Evolutionary conservation across 2,888 invertebrate species (phyloP).

Genomic region (Andrena bucephala): DNA sequence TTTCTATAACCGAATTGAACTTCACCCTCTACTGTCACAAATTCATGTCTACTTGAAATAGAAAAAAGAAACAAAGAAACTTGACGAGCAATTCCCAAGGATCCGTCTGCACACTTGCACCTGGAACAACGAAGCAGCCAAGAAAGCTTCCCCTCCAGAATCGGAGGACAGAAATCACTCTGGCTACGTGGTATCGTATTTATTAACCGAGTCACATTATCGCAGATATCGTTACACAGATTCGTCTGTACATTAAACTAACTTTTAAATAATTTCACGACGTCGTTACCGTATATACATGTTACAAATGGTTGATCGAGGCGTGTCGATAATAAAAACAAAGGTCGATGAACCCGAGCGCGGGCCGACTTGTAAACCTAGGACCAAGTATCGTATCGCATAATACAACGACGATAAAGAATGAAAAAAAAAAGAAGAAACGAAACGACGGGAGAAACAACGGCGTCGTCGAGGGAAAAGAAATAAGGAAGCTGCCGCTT

Average conservation of each 20-base stretch:
- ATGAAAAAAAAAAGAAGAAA: slow-evolving; percentile 22
- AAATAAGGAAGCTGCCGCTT: slow-evolving; percentile 67
- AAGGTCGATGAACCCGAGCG: slow-evolving; percentile 45
- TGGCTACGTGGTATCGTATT: slow-evolving; percentile 77
- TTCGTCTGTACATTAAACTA: slow-evolving; percentile 80
- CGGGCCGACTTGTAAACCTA: slow-evolving; percentile 44
- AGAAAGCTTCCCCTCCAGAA: neutral
- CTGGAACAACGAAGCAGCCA: neutral
- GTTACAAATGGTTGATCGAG: slow-evolving; percentile 58
- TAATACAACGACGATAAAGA: slow-evolving; percentile 67
- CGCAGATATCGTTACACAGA: slow-evolving; percentile 79
- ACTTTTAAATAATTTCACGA: slow-evolving; percentile 79
- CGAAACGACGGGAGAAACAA: neutral
- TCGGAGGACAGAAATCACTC: neutral
- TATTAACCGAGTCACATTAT: slow-evolving; percentile 82
- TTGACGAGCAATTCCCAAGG: neutral
- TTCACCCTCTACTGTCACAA: too few relatives aligned
- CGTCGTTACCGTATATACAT: slow-evolving; percentile 61
- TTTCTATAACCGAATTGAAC: too few relatives aligned
- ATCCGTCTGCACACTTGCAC: neutral
- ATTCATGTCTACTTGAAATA: too few relatives aligned
- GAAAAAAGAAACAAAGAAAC: too few relatives aligned
- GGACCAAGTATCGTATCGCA: slow-evolving; percentile 50
- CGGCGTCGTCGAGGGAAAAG: neutral
- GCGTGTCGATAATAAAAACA: slow-evolving; percentile 64